A percentile compares a stretch with the other conserved stretches of the same genome.
phyloP scores from a whole-genome alignment of 2,113 vertebrate genomes.

The Antennarius striatus region DNA sequence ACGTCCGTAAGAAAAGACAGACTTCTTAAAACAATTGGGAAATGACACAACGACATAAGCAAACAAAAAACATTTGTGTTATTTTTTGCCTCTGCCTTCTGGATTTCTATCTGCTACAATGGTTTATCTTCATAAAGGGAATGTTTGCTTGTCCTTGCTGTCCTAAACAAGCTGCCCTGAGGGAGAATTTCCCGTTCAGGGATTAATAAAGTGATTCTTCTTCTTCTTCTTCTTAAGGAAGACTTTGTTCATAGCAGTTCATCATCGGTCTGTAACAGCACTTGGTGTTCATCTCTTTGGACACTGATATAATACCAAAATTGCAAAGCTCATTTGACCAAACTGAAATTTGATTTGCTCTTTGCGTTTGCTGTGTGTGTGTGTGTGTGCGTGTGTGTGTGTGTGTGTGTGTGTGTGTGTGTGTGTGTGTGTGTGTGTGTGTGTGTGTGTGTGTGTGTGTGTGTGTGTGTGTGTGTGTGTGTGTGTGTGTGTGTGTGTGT shows the following conservation, averaged over 20 bases:
- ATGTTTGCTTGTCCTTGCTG: constrained; percentile 39
- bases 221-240: not conserved
- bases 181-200: not conserved
- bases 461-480: too few relatives aligned
- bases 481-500: too few relatives aligned
- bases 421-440: not conserved
- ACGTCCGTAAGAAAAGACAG: not conserved
- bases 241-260: constrained; percentile 18
- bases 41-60: not conserved
- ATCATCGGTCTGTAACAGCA: constrained; percentile 24
- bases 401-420: not conserved
- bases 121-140: constrained; percentile 49
- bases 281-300: constrained; percentile 24
- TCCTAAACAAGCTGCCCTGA: constrained; percentile 25
- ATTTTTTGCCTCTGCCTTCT: constrained; percentile 25
- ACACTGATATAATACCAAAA: constrained; percentile 24
- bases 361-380: not conserved
- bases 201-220: too few relatives aligned
- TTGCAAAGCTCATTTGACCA: constrained; percentile 4
- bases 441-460: not conserved
- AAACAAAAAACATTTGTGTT: constrained; percentile 23
- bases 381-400: not conserved
- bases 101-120: constrained; percentile 15
- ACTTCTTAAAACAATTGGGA: not conserved
- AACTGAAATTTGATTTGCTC: constrained; percentile 25